Percentiles rank a stretch among this genome's conserved stretches.
Evolutionary conservation across 2,888 invertebrate species (phyloP).

Genomic region (Drosophila mettleri): DNA sequence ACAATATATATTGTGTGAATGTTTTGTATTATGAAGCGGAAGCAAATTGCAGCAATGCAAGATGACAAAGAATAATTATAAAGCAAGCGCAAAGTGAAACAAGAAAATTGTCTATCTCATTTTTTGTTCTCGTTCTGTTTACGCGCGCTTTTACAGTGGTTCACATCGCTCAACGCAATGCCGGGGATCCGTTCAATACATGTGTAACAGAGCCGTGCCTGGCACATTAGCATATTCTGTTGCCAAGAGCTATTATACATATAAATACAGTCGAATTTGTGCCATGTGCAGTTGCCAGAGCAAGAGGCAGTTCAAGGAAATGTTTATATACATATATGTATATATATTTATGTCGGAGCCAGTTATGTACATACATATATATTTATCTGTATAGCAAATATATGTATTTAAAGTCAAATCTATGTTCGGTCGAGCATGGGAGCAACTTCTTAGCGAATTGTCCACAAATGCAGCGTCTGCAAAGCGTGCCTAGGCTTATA

Average conservation of each 20-base stretch:
- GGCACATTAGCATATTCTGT: not conserved
- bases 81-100: slow-evolving; percentile 66
- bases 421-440: too few species aligned
- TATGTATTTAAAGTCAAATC: too few species aligned
- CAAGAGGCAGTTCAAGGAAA: not conserved
- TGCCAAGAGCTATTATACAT: not conserved
- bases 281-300: not conserved
- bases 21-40: slow-evolving; percentile 53
- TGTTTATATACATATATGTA: not conserved
- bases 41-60: slow-evolving; percentile 28
- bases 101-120: slow-evolving; percentile 1
- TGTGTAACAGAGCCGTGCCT: too few species aligned
- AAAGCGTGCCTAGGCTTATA: too few species aligned
- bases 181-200: too few species aligned
- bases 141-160: slow-evolving; percentile 20
- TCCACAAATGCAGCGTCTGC: too few species aligned
- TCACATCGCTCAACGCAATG: not conserved
- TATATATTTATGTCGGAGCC: not conserved
- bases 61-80: slow-evolving; percentile 45
- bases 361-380: not conserved
- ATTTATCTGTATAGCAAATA: too few species aligned
- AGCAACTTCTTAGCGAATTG: too few species aligned
- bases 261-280: not conserved
- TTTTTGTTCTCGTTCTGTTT: slow-evolving; percentile 22
- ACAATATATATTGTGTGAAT: slow-evolving; percentile 47